These are phyloP conservation scores for Merluccius polli DNA, from an alignment of 2,797 vertebrate species.

Conservation along the genomic window DNA sequence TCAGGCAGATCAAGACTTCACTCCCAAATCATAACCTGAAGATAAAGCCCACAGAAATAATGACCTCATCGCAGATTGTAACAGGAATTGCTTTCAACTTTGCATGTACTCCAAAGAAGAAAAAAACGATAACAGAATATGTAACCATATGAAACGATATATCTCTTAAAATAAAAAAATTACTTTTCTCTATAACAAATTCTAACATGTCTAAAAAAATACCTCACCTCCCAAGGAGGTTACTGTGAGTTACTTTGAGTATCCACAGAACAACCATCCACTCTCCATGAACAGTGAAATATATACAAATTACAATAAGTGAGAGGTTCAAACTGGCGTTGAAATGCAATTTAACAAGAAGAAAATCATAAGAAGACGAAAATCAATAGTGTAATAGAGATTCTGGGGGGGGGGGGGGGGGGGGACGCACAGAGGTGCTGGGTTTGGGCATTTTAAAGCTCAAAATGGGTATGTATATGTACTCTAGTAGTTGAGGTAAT, in stretches of 20 bases:
- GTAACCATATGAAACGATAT: neutral
- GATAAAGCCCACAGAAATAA: neutral
- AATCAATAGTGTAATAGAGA: neutral
- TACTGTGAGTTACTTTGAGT: too few species aligned
- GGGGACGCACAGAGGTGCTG: too few species aligned
- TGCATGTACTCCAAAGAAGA: neutral
- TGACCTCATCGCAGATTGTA: neutral
- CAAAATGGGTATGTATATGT: neutral
- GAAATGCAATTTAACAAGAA: neutral
- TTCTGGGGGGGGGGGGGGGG: neutral
- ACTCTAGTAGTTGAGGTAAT: constrained; percentile 1
- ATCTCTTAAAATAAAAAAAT: neutral
- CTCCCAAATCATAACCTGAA: neutral
- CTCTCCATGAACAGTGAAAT: neutral
- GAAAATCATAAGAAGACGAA: neutral
- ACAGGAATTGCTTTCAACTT: neutral
- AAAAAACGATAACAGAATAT: neutral
- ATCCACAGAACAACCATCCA: neutral
- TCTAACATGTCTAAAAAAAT: neutral
- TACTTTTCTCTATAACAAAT: neutral
- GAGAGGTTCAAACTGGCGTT: neutral
- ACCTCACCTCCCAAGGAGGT: neutral
- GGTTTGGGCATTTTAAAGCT: neutral
- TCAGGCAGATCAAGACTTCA: too few species aligned
- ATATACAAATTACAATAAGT: neutral